These are phyloP conservation scores for Pocillopora damicornis DNA, from an alignment of 64 coral and sea anemone species.

Conservation along the genomic window DNA sequence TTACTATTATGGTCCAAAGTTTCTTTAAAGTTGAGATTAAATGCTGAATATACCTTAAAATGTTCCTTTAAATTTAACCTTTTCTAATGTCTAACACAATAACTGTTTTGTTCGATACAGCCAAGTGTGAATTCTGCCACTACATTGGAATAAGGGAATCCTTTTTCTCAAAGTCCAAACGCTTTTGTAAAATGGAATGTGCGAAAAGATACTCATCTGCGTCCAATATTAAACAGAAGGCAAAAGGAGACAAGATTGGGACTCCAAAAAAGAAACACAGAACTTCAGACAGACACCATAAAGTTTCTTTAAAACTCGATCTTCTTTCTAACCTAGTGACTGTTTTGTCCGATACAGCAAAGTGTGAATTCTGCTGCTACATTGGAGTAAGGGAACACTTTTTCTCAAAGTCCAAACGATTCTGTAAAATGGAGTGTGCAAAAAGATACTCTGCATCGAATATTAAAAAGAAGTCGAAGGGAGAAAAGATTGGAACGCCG, in stretches of 20 bases:
- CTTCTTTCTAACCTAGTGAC: slow-evolving; percentile 49
- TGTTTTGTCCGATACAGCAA: slow-evolving; percentile 70
- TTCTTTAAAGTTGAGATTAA: not conserved
- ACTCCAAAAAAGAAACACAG: slow-evolving; percentile 83
- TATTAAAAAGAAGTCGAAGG: slow-evolving; percentile 96
- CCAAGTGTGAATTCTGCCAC: slow-evolving; percentile 98
- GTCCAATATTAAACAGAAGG: slow-evolving; percentile 97
- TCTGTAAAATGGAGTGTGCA: slow-evolving; percentile 99
- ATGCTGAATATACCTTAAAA: not conserved
- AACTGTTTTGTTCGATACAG: slow-evolving; percentile 58
- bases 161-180: slow-evolving; percentile 99
- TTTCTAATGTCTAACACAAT: slow-evolving; percentile 26
- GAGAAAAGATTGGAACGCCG: slow-evolving; percentile 71
- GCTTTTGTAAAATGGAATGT: slow-evolving; percentile 99
- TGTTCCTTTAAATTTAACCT: slow-evolving; percentile 17
- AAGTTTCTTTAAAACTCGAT: slow-evolving; percentile 53
- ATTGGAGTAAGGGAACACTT: slow-evolving; percentile 88
- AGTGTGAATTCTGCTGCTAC: slow-evolving; percentile 98
- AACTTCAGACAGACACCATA: slow-evolving; percentile 58
- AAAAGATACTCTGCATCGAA: slow-evolving; percentile 99
- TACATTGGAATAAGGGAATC: slow-evolving; percentile 85
- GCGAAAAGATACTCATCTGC: slow-evolving; percentile 95
- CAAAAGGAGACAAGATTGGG: slow-evolving; percentile 72
- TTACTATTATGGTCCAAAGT: not conserved
- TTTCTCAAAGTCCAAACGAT: slow-evolving; percentile 98